phyloP scores from a whole-genome alignment of 1,140 invertebrate genomes.

The Acromyrmex echinatior region DNA sequence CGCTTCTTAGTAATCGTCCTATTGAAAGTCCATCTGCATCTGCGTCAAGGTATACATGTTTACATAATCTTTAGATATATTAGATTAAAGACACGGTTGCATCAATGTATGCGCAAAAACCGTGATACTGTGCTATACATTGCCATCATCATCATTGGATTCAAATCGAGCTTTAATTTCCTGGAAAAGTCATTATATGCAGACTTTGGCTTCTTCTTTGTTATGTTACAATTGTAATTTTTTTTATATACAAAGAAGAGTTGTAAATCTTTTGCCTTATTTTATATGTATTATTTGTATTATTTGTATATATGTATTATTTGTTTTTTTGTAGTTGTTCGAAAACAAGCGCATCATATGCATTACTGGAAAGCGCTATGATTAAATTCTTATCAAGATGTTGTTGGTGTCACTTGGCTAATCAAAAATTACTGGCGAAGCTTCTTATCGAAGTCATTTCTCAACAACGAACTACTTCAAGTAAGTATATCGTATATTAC shows the following conservation, averaged over 20 bases:
- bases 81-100: too few species aligned
- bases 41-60: slow-evolving; percentile 82
- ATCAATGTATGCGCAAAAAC: neutral
- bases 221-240: neutral
- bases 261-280: neutral
- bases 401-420: slow-evolving; percentile 94
- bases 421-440: slow-evolving; percentile 94
- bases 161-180: neutral
- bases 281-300: neutral
- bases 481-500: slow-evolving; percentile 77
- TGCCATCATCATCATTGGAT: neutral
- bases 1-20: slow-evolving; percentile 90
- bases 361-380: slow-evolving; percentile 91
- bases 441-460: slow-evolving; percentile 92
- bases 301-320: neutral
- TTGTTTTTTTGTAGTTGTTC: slow-evolving; percentile 79
- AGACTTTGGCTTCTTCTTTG: neutral
- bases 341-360: slow-evolving; percentile 86
- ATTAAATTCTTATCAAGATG: slow-evolving; percentile 92
- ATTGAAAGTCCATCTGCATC: slow-evolving; percentile 85
- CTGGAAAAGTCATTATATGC: neutral
- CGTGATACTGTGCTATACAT: neutral
- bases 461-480: slow-evolving; percentile 89
- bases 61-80: slow-evolving; percentile 11
- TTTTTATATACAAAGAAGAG: neutral